These are phyloP conservation scores for Drosophila pseudotalamancana DNA, from an alignment of 2,888 invertebrate genomes.

Conservation along the genomic window DNA sequence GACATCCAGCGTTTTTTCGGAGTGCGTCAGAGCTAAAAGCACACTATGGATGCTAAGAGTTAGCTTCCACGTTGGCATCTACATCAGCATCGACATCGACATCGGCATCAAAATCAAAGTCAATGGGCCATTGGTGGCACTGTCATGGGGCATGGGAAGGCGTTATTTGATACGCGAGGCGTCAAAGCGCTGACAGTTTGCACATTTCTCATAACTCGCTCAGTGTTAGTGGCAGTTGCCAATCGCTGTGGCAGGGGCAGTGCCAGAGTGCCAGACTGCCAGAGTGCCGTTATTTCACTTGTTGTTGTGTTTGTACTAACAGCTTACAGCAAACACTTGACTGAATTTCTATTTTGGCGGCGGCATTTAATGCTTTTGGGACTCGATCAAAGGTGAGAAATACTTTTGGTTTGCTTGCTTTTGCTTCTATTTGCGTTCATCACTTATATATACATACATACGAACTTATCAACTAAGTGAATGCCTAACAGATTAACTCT, in stretches of 20 bases:
- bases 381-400: slow-evolving; percentile 62
- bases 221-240: slow-evolving; percentile 37
- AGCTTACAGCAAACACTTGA: slow-evolving; percentile 65
- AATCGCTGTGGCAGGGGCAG: slow-evolving; percentile 25
- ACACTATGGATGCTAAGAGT: slow-evolving; percentile 6
- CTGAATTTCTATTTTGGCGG: slow-evolving; percentile 20
- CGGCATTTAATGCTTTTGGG: slow-evolving; percentile 41
- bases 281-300: slow-evolving; percentile 50
- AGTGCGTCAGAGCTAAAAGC: slow-evolving; percentile 57
- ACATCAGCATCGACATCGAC: slow-evolving; percentile 31
- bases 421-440: slow-evolving; percentile 39
- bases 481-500: slow-evolving; percentile 24
- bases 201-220: slow-evolving; percentile 56
- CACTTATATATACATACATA: slow-evolving; percentile 58
- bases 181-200: slow-evolving; percentile 64
- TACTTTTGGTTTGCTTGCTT: slow-evolving; percentile 21
- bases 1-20: slow-evolving; percentile 42
- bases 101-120: slow-evolving; percentile 58
- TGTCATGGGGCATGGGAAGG: slow-evolving; percentile 63
- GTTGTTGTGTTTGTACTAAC: slow-evolving; percentile 28
- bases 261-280: too few species aligned
- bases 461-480: slow-evolving; percentile 60
- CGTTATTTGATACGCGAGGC: slow-evolving; percentile 62
- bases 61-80: slow-evolving; percentile 11
- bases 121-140: slow-evolving; percentile 64